phyloP scores from a whole-genome alignment of 1,140 invertebrate genomes.

The Heliconius nattereri region DNA sequence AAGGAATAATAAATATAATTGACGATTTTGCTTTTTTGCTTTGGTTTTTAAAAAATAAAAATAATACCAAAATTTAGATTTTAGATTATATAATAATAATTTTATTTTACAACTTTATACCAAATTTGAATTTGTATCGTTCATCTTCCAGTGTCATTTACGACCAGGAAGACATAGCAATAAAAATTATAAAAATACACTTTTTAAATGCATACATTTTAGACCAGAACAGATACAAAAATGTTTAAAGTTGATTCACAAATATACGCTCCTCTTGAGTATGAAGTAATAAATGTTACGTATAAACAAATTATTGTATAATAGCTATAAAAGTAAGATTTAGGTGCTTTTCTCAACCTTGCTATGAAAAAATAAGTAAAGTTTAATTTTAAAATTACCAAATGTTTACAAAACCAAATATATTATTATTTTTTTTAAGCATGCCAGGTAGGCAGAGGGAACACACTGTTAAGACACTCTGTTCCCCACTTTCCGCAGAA shows the following conservation, averaged over 20 bases:
- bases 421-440: no score
- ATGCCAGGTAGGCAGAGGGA: no score
- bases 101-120: conserved; percentile 30
- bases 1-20: no score
- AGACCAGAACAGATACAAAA: conserved; percentile 8
- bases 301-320: conserved; percentile 25
- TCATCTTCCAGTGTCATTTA: conserved; percentile 37
- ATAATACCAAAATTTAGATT: no score
- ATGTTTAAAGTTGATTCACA: conserved; percentile 8
- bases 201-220: conserved; percentile 33
- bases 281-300: conserved; percentile 17
- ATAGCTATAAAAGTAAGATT: background rate
- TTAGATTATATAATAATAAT: no score
- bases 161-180: conserved; percentile 54
- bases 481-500: no score
- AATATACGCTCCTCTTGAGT: background rate
- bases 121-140: conserved; percentile 29
- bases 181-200: conserved; percentile 51
- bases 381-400: background rate
- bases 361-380: background rate
- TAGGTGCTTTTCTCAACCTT: background rate
- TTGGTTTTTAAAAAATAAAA: background rate
- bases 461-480: no score
- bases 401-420: no score
- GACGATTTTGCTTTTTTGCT: no score